A percentile compares a stretch with the other conserved stretches of the same genome.
Conservation (phyloP, 1,140 invertebrate species). For the Neocloeon triangulifer region DNA sequence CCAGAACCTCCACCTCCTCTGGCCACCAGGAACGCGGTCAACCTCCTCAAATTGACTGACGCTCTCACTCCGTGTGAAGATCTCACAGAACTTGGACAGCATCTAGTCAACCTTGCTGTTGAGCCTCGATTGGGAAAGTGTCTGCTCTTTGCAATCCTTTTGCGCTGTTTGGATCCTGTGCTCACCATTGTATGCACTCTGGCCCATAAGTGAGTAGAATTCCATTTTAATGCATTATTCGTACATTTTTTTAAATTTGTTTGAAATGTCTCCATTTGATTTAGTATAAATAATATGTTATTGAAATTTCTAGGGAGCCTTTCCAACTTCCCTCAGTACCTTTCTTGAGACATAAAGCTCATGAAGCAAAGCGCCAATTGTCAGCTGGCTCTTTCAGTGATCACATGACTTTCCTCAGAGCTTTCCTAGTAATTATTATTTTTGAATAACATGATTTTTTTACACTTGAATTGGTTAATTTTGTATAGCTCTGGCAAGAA, state of each 20-base stretch:
- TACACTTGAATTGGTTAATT: slow-evolving; percentile 3
- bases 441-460: not conserved
- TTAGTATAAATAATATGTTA: too few species aligned
- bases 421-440: slow-evolving; percentile 41
- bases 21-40: slow-evolving; percentile 51
- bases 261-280: too few species aligned
- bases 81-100: slow-evolving; percentile 60
- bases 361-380: slow-evolving; percentile 38
- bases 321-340: slow-evolving; percentile 52
- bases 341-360: slow-evolving; percentile 34
- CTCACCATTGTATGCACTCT: slow-evolving; percentile 77
- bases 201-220: slow-evolving; percentile 44
- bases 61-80: slow-evolving; percentile 62
- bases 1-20: slow-evolving; percentile 63
- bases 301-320: slow-evolving; percentile 39
- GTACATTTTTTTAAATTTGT: too few species aligned
- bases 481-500: slow-evolving; percentile 29
- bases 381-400: slow-evolving; percentile 63
- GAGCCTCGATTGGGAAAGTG: slow-evolving; percentile 82
- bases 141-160: slow-evolving; percentile 68
- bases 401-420: slow-evolving; percentile 67
- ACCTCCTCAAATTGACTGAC: slow-evolving; percentile 57
- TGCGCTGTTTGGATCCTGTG: slow-evolving; percentile 87
- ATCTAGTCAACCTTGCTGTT: slow-evolving; percentile 71
- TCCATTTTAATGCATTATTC: slow-evolving; percentile 12